Conservation (phyloP, 2,113 vertebrate genomes). For the Actenoides hombroni region DNA sequence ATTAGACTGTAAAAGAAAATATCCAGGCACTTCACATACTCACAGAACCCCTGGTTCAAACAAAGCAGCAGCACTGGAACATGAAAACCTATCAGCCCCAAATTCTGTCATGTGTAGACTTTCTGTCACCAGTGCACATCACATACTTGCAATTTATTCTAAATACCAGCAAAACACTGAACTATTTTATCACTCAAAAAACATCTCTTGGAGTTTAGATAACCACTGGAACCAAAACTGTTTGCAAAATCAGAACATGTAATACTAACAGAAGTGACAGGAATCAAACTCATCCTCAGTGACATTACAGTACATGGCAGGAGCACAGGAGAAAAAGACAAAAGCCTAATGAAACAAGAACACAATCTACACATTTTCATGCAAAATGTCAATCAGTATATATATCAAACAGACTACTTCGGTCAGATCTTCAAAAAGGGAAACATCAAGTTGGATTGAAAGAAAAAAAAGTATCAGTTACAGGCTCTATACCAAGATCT, state of each 20-base stretch:
- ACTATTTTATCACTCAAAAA: neutral
- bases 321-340: neutral
- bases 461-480: accelerated
- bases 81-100: neutral
- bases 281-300: neutral
- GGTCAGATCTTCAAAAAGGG: neutral
- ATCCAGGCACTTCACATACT: neutral
- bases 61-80: neutral
- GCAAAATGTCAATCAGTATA: neutral
- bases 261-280: neutral
- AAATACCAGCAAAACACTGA: neutral
- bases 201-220: neutral
- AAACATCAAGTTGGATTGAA: neutral
- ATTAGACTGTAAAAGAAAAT: neutral
- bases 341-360: neutral
- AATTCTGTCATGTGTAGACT: neutral
- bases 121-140: neutral
- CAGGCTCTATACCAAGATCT: neutral
- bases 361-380: neutral
- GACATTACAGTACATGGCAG: neutral
- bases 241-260: neutral
- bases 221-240: neutral
- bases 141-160: neutral
- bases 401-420: neutral
- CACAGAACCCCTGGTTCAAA: neutral